Conservation (phyloP, 2,888 invertebrate species). For the Oligia strigilis region DNA sequence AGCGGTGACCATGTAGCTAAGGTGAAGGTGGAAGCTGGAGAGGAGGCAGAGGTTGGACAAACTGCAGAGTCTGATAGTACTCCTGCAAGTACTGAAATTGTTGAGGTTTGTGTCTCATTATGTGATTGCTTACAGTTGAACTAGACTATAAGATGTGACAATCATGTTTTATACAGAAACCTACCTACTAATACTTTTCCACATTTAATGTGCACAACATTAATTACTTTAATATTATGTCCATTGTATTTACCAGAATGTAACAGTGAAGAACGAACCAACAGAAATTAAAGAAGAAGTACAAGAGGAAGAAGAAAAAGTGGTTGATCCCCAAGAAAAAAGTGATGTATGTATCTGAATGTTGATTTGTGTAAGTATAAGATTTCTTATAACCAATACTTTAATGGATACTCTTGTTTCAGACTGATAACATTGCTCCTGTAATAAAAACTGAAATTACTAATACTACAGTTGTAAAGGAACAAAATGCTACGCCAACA, state of each 20-base stretch:
- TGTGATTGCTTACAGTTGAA: background rate
- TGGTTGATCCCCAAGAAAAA: constrained; percentile 2
- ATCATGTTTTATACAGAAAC: background rate
- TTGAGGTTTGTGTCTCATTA: constrained; percentile 37
- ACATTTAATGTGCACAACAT: background rate
- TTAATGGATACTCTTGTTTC: constrained; percentile 33
- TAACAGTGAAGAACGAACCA: constrained; percentile 34
- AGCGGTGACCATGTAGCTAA: constrained; percentile 55
- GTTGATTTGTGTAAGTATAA: background rate
- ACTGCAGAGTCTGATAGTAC: constrained; percentile 14
- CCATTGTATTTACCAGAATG: constrained; percentile 23
- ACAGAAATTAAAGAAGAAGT: constrained; percentile 6
- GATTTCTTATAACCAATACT: background rate
- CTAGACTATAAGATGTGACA: background rate
- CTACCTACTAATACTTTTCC: background rate
- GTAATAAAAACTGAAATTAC: constrained; percentile 47
- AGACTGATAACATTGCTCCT: constrained; percentile 28
- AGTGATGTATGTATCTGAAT: constrained; percentile 41
- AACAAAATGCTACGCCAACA: constrained; percentile 39
- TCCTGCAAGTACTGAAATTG: constrained; percentile 15
- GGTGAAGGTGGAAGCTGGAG: constrained; percentile 39
- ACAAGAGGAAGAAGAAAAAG: constrained; percentile 21
- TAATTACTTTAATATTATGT: constrained; percentile 1
- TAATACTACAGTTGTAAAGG: constrained; percentile 19
- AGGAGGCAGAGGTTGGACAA: constrained; percentile 47